Conservation (phyloP, 1,140 invertebrate genomes). For the Aphis gossypii region DNA sequence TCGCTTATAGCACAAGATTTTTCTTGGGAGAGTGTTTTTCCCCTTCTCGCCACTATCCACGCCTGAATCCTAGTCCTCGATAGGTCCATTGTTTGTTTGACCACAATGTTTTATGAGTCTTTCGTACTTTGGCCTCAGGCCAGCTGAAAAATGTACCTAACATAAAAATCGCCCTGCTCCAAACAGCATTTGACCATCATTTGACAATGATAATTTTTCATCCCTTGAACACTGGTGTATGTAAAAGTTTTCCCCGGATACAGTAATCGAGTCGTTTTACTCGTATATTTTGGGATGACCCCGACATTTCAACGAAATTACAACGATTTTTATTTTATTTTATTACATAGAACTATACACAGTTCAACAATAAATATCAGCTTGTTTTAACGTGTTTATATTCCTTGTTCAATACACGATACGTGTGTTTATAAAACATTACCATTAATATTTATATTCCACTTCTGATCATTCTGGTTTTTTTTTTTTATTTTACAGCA, state of each 20-base stretch:
- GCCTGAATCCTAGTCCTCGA: neutral
- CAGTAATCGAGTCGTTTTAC: constrained; percentile 55
- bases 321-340: constrained; percentile 36
- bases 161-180: constrained; percentile 48
- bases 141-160: constrained; percentile 54
- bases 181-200: constrained; percentile 32
- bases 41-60: neutral
- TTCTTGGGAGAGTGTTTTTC: neutral
- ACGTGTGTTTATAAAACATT: neutral
- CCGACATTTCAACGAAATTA: constrained; percentile 43
- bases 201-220: constrained; percentile 58
- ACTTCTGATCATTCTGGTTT: neutral
- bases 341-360: constrained; percentile 6
- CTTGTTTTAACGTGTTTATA: constrained; percentile 31
- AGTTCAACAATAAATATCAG: constrained; percentile 43
- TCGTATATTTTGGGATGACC: constrained; percentile 21
- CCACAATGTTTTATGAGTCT: constrained; percentile 45
- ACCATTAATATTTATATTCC: neutral
- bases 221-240: constrained; percentile 30
- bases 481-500: neutral
- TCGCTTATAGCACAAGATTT: constrained; percentile 48
- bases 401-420: constrained; percentile 1
- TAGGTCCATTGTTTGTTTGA: constrained; percentile 52
- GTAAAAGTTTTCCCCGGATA: constrained; percentile 55
- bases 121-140: constrained; percentile 46